Percentiles rank a stretch among this genome's conserved stretches.
Conservation (phyloP, 2,797 vertebrate species). For the Ispidina picta region DNA sequence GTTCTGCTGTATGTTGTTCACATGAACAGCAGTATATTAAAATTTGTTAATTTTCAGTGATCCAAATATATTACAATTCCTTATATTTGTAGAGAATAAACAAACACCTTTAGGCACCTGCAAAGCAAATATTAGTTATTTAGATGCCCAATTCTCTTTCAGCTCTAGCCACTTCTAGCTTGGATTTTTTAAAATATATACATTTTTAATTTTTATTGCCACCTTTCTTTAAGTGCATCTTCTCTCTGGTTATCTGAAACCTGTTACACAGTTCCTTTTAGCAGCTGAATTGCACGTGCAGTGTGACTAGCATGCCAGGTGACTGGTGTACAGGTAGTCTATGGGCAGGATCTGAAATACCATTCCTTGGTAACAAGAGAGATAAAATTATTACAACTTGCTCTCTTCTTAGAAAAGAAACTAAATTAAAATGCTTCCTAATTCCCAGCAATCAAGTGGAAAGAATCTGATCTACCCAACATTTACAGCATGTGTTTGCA, state of each 20-base stretch:
- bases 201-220: background rate
- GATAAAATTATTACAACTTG: background rate
- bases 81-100: background rate
- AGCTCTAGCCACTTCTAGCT: background rate
- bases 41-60: background rate
- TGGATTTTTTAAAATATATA: background rate
- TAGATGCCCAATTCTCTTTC: background rate
- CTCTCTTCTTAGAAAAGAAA: background rate
- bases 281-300: background rate
- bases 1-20: background rate
- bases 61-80: background rate
- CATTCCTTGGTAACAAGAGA: background rate
- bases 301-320: background rate
- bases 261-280: background rate
- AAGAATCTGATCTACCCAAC: background rate
- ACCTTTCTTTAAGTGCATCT: background rate
- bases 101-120: background rate
- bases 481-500: background rate
- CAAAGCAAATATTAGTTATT: background rate
- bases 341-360: background rate
- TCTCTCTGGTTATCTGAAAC: background rate
- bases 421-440: background rate
- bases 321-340: background rate
- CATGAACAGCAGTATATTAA: background rate
- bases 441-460: background rate